Conservation (phyloP, 53 echinoderm and acorn worm genomes). For the Paelopatides confundens region DNA sequence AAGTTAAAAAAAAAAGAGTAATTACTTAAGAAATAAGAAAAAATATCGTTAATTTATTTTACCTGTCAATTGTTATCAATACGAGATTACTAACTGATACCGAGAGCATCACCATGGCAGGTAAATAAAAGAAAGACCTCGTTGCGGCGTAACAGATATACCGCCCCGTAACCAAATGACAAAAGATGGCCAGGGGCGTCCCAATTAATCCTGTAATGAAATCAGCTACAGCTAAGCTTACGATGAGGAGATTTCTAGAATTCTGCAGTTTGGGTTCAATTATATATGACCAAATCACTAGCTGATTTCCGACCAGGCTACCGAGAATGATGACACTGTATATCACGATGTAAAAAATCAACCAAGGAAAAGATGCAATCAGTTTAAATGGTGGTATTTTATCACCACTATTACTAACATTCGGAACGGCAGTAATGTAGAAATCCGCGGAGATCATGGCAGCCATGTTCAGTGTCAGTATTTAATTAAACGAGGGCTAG, state of each 20-base stretch:
- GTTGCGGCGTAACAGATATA: conserved; percentile 26
- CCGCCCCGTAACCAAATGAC: conserved; percentile 8
- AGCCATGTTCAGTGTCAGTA: too few species aligned
- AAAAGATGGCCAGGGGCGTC: neutral
- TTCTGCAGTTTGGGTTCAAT: conserved; percentile 34
- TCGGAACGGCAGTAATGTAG: too few species aligned
- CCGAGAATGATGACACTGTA: conserved; percentile 12
- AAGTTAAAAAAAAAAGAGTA: too few species aligned
- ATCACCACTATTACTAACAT: too few species aligned
- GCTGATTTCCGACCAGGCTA: conserved; percentile 1
- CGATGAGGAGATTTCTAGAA: conserved; percentile 6
- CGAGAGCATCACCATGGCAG: conserved; percentile 11
- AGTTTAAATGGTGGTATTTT: neutral
- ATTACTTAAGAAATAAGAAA: too few species aligned
- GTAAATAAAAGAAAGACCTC: conserved; percentile 12
- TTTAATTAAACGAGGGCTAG: too few species aligned
- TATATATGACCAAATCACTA: conserved; percentile 18
- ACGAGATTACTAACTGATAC: conserved; percentile 11
- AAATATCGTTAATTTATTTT: too few species aligned
- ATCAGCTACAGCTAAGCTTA: conserved; percentile 38
- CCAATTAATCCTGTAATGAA: conserved; percentile 23
- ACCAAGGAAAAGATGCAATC: neutral
- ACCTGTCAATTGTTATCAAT: conserved; percentile 40
- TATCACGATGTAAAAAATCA: neutral
- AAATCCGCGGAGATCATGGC: too few species aligned